These are phyloP conservation scores for Anhinga anhinga DNA, from an alignment of 2,113 vertebrate species.

Conservation along the genomic window DNA sequence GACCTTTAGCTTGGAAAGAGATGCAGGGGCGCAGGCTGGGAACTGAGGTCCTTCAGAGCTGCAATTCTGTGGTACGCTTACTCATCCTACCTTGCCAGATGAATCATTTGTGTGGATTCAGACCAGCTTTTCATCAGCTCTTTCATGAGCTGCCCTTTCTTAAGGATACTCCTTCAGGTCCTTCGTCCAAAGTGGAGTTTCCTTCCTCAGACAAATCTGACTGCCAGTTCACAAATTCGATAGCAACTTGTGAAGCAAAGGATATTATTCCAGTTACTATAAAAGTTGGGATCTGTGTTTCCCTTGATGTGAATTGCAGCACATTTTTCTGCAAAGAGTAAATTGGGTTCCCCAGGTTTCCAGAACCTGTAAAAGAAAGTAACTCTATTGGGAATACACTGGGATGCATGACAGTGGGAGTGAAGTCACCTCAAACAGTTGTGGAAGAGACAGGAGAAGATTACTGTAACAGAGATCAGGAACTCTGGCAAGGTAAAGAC, in stretches of 20 bases:
- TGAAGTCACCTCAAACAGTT: background rate
- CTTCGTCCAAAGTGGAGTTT: background rate
- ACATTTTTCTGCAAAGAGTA: conserved; percentile 51
- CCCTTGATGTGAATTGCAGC: conserved; percentile 35
- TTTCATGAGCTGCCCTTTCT: background rate
- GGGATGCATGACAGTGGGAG: background rate
- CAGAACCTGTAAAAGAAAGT: conserved; percentile 46
- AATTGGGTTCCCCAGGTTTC: conserved; percentile 39
- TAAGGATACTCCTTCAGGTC: background rate
- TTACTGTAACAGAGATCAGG: background rate
- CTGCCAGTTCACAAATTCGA: conserved; percentile 17
- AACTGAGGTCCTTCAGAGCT: background rate
- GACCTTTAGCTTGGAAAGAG: background rate
- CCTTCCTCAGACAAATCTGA: background rate
- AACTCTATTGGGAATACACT: background rate
- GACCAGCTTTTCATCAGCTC: background rate
- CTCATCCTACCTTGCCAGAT: background rate
- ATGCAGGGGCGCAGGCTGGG: background rate
- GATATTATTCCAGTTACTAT: conserved; percentile 43
- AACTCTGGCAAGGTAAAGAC: background rate
- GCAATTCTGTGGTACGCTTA: background rate
- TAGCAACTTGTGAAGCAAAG: conserved; percentile 36
- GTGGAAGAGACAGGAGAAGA: background rate
- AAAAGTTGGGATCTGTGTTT: background rate
- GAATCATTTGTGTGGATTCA: background rate